These are phyloP conservation scores for Cyclophora albipunctata DNA, from an alignment of 2,888 invertebrate species.

Conservation along the genomic window DNA sequence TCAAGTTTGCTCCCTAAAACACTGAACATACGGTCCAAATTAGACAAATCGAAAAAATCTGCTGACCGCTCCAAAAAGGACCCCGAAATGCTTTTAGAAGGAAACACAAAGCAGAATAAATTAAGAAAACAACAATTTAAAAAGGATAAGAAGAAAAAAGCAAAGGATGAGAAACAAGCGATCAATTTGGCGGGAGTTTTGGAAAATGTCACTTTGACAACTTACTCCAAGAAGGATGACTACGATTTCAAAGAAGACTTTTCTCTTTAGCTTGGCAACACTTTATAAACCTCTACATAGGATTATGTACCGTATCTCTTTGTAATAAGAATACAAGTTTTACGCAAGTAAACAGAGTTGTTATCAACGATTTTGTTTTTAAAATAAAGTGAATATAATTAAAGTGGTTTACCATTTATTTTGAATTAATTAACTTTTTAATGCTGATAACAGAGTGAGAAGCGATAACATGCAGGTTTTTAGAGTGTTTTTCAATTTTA, in stretches of 20 bases:
- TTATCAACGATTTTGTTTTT: too few relatives aligned
- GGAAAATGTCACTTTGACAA: conserved; percentile 74
- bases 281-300: not conserved
- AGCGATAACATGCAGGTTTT: too few relatives aligned
- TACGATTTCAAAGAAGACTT: conserved; percentile 80
- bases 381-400: too few relatives aligned
- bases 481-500: too few relatives aligned
- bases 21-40: conserved; percentile 52
- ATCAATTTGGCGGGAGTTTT: conserved; percentile 78
- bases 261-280: conserved; percentile 26
- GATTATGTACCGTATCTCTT: too few relatives aligned
- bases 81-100: conserved; percentile 81
- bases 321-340: too few relatives aligned
- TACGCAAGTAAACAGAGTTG: too few relatives aligned
- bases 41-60: conserved; percentile 48
- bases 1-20: conserved; percentile 53
- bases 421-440: too few relatives aligned
- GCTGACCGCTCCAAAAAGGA: conserved; percentile 66
- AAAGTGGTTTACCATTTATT: too few relatives aligned
- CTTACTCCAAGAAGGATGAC: conserved; percentile 60
- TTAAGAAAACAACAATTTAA: conserved; percentile 76
- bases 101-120: conserved; percentile 74
- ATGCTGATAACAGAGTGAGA: too few relatives aligned
- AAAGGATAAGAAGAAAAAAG: conserved; percentile 75
- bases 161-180: conserved; percentile 76